Evolutionary conservation across 2,888 invertebrate species (phyloP), one percentile per base, ranked within the genome.

Genomic region (Anodontia alba): DNA sequence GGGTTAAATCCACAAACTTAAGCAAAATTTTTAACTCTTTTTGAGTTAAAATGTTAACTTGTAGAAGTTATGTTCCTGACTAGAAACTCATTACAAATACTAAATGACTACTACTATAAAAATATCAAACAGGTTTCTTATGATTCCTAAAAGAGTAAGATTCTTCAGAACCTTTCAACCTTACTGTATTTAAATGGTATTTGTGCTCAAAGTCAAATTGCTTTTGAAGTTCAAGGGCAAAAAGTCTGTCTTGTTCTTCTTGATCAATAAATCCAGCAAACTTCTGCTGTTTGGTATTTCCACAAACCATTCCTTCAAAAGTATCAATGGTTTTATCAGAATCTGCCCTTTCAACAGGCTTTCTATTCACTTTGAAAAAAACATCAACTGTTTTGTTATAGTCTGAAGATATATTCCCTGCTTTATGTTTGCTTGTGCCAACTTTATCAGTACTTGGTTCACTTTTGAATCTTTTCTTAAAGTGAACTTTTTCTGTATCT

Each of bases 171-270:
- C 86, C 86, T 69, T 86, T 83, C 26, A 86, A 78, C 17, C 86
- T 36, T n/a, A 83, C 31, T 1, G 79, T 33, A 46, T 74, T 86
- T n/a, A 86, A 26, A 29, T 76, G 33, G 26, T 76, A 73, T 51
- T 83, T 86, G 0, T 74, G 79, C 66, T 86, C 86, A 36, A 83
- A 43, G 49, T 86, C 79, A 76, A 83, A 86, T 43, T 86, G 86
- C 76, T 72, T 83, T 62, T 86, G 86, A 15, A 86, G 62, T 31
- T 81, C 72, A 8, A 70, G 20, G 0, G 86, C 86, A 33, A 86
- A 70, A 20, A 54, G 23, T 15, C 73, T 57, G 62, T 86, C 86
- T 33, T 31, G 73, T 38, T 79, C 81, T 43, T 83, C 83, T n/a
- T 86, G 86, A 69, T 12, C 23, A 23, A 69, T 12, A 8, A 69